A percentile compares a stretch with the other conserved stretches of the same genome.
Evolutionary conservation across 2,888 invertebrate species (phyloP).

Genomic region (Tetranychus piercei): DNA sequence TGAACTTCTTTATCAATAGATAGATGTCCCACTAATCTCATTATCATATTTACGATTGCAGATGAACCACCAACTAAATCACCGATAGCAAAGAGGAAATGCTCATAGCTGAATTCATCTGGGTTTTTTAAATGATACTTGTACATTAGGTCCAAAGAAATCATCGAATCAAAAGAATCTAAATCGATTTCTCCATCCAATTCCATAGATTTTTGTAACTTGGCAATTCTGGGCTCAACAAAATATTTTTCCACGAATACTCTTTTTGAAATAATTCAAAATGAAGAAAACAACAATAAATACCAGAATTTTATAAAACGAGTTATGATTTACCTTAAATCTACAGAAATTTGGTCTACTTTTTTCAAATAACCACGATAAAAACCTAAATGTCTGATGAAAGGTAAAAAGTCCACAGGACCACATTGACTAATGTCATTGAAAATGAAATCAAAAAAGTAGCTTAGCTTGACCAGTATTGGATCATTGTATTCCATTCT

Average conservation of each 20-base stretch:
- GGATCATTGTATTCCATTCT: constrained; percentile 11
- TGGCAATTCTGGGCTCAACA: constrained; percentile 14
- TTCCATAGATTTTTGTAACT: neutral
- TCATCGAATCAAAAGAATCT: constrained; percentile 17
- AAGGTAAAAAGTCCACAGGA: constrained; percentile 65
- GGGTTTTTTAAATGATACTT: constrained; percentile 18
- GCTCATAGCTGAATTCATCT: constrained; percentile 17
- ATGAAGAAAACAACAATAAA: neutral
- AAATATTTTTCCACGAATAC: constrained; percentile 17
- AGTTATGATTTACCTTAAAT: neutral
- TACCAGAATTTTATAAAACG: neutral
- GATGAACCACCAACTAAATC: constrained; percentile 75
- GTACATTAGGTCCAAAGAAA: constrained; percentile 23
- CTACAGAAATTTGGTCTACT: neutral
- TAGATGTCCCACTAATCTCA: constrained; percentile 43
- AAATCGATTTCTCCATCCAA: neutral
- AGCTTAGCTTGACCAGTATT: constrained; percentile 48
- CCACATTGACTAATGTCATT: constrained; percentile 80
- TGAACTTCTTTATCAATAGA: constrained; percentile 45
- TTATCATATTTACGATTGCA: constrained; percentile 63
- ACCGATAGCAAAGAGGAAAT: constrained; percentile 25
- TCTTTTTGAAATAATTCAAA: constrained; percentile 10
- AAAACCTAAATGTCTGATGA: constrained; percentile 44
- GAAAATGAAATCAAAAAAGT: constrained; percentile 64
- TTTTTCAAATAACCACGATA: constrained; percentile 8